Percentiles rank a stretch among this genome's conserved stretches.
These are phyloP conservation scores for Microctonus brassicae DNA, from an alignment of 2,888 invertebrate genomes.

Conservation along the genomic window DNA sequence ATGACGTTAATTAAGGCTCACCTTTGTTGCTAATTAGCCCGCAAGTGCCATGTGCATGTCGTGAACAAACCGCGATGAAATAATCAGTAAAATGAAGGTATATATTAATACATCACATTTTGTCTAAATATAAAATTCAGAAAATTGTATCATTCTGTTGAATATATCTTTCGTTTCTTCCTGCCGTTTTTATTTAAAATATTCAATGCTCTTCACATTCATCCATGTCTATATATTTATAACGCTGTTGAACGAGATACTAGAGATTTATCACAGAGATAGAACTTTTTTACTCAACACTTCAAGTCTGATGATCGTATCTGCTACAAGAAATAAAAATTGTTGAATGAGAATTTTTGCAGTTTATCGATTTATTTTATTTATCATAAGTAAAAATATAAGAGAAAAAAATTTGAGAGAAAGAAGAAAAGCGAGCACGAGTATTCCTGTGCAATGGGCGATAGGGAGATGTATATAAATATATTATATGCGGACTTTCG, in stretches of 20 bases:
- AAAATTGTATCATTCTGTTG: neutral
- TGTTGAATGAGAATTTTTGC: constrained; percentile 17
- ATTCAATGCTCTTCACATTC: neutral
- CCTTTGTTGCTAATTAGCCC: constrained; percentile 47
- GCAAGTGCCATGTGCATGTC: constrained; percentile 41
- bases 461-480: constrained; percentile 2
- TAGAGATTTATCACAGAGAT: constrained; percentile 9
- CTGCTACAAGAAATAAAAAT: constrained; percentile 23
- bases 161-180: neutral
- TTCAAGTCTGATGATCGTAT: constrained; percentile 2
- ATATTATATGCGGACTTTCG: constrained; percentile 1
- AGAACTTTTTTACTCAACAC: neutral
- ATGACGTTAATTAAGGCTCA: constrained; percentile 41
- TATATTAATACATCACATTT: neutral
- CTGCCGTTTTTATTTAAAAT: neutral
- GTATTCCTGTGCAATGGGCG: neutral
- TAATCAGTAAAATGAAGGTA: neutral
- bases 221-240: neutral
- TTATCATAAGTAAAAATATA: neutral
- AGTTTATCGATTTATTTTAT: neutral
- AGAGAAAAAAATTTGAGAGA: too few species aligned
- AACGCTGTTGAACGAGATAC: neutral
- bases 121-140: neutral
- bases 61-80: constrained; percentile 40
- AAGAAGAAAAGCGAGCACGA: neutral